phyloP scores from a whole-genome alignment of 2,888 invertebrate genomes.

The Candidula unifasciata region DNA sequence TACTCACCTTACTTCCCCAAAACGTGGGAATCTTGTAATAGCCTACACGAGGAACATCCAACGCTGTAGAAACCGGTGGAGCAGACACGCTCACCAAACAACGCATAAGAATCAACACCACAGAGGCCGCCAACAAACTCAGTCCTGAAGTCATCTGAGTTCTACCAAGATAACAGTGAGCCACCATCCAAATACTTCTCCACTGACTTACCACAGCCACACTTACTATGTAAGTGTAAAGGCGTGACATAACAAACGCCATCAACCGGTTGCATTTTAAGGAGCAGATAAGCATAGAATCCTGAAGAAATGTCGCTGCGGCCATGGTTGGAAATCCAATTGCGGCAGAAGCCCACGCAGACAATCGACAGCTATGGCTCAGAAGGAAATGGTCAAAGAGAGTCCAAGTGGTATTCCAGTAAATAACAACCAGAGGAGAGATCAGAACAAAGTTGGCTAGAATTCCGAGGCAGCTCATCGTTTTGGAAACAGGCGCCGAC shows the following conservation, averaged over 20 bases:
- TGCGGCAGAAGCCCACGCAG: neutral
- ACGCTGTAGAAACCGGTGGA: neutral
- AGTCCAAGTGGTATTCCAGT: conserved; percentile 31
- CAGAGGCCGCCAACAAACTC: neutral
- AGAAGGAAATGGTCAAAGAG: conserved; percentile 6
- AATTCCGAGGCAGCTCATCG: neutral
- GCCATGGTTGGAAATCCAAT: conserved; percentile 1
- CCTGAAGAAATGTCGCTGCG: neutral
- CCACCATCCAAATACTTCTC: conserved; percentile 27
- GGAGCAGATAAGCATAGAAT: neutral
- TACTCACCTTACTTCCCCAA: neutral
- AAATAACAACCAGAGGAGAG: conserved; percentile 10
- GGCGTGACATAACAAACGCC: neutral
- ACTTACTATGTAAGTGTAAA: conserved; percentile 13
- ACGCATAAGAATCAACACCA: neutral
- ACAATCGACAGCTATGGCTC: neutral
- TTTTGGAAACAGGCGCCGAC: neutral
- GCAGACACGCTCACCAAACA: neutral
- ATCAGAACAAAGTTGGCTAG: neutral
- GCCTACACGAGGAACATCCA: neutral
- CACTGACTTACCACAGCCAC: conserved; percentile 22
- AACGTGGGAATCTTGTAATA: conserved; percentile 16
- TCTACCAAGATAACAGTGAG: neutral
- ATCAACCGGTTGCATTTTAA: neutral
- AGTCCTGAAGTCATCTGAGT: neutral